Evolutionary conservation across 2,888 invertebrate species (phyloP), one percentile per base, ranked within the genome.

Genomic region (Pycnomerus fuliginosus): DNA sequence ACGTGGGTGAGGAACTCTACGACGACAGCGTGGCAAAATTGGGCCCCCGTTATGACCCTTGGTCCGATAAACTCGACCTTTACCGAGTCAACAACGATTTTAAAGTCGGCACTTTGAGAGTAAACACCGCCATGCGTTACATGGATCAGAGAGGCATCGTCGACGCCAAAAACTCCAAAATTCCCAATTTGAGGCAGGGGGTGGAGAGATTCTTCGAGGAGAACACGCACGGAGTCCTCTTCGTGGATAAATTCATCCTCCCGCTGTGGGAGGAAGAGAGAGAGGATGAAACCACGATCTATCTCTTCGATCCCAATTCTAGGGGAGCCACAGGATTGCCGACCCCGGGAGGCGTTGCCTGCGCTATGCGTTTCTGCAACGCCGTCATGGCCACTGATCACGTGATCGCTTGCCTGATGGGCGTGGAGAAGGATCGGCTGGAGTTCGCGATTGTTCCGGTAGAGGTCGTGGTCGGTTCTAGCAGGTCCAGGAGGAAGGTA

Each of bases 301-400:
- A 82, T 52, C 57, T 80, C 41, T 84, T 80, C 56, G 81, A 84
- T 60, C 82, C 84, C 0, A 63, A 74, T 48, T 68, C 75, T 1
- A 61, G 71, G 28, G 67, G 70, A 16, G 57, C 64, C 1, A 60
- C 58, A 66, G 80, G 80, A 62, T 69, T 46, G 64, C 63, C 67
- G 0, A 72, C 72, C 14, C 65, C 71, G 49, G 77, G 76, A 13
- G 78, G 78, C 0, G 74, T 75, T 0, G 76, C 79, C 0, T 80
- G 80, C 49, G 70, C 76, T 0, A 42, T 79, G 11, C 74, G 76
- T 0, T 80, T 79, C 49, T 73, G 74, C 0, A 76, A 76, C 1
- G 60, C 77, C 0, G 77, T 77, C 51, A 48, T 77, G 37, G 71
- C 78, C 61, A 72, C 63, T 1, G 67, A 66, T 55, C 80, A 80